phyloP scores from a whole-genome alignment of 2,113 vertebrate species.

The Neoarius graeffei region DNA sequence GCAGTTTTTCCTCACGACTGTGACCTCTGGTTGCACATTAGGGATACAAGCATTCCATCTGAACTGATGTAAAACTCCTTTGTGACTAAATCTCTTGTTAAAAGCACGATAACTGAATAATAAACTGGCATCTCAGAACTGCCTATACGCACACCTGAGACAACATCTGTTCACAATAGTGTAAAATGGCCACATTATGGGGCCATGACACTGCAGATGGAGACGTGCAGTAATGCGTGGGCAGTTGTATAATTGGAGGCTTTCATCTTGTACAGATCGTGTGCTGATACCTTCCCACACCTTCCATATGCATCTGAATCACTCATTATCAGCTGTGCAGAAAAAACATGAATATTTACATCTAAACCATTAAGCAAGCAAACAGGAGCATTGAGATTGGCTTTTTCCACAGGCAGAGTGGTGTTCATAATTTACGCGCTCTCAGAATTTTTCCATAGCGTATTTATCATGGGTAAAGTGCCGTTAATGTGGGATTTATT shows the following conservation, averaged over 20 bases:
- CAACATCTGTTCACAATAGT: background rate
- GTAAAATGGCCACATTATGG: constrained; percentile 2
- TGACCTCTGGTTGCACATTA: background rate
- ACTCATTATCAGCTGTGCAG: constrained; percentile 45
- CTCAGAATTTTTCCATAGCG: background rate
- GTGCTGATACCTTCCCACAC: constrained; percentile 54
- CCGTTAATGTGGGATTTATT: background rate
- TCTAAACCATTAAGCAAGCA: constrained; percentile 16
- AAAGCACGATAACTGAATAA: background rate
- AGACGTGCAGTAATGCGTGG: constrained; percentile 49
- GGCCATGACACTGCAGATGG: constrained; percentile 38
- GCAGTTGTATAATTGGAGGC: constrained; percentile 45
- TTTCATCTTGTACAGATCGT: constrained; percentile 50
- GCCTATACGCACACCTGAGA: background rate
- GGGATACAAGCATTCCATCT: too few relatives aligned
- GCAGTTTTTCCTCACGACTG: background rate
- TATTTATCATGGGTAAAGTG: background rate
- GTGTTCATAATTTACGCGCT: background rate
- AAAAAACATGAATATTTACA: constrained; percentile 44
- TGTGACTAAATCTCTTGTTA: background rate
- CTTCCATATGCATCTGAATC: constrained; percentile 54
- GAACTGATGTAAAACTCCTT: background rate
- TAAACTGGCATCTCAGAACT: background rate
- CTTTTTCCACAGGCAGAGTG: constrained; percentile 2
- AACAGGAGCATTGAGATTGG: constrained; percentile 1